Evolutionary conservation across 2,113 vertebrate genomes (phyloP).

Genomic region (Geococcyx californianus): DNA sequence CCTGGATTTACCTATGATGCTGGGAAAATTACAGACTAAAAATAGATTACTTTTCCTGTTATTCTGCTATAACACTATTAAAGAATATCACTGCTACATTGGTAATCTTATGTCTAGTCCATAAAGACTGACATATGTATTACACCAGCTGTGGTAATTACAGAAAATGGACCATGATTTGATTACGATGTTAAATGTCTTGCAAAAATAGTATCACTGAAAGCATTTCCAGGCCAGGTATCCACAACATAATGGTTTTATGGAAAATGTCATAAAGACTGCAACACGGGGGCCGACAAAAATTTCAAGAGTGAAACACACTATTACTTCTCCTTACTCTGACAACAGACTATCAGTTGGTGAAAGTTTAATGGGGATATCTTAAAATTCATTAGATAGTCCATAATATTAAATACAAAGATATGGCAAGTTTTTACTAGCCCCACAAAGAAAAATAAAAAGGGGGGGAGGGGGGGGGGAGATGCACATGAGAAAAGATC

Average conservation of each 20-base stretch:
- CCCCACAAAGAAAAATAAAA: background rate
- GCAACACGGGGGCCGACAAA: background rate
- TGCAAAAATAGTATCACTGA: conserved; percentile 14
- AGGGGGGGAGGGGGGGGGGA: accelerated
- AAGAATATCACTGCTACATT: background rate
- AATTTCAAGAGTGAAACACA: background rate
- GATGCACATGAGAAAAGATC: background rate
- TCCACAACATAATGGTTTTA: background rate
- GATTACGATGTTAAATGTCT: background rate
- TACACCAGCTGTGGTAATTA: background rate
- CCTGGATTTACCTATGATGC: background rate
- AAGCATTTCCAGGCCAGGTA: background rate
- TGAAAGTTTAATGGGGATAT: background rate
- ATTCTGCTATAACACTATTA: background rate
- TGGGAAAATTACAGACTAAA: conserved; percentile 33
- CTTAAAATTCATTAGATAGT: background rate
- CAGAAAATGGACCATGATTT: conserved; percentile 38
- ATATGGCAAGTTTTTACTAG: background rate
- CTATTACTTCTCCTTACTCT: background rate
- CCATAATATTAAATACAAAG: background rate
- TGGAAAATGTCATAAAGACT: background rate
- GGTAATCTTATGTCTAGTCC: background rate
- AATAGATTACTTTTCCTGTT: conserved; percentile 7
- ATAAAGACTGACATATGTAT: background rate
- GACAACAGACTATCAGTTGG: background rate